Conservation (phyloP, 2,888 invertebrate genomes). For the Teleogryllus oceanicus region DNA sequence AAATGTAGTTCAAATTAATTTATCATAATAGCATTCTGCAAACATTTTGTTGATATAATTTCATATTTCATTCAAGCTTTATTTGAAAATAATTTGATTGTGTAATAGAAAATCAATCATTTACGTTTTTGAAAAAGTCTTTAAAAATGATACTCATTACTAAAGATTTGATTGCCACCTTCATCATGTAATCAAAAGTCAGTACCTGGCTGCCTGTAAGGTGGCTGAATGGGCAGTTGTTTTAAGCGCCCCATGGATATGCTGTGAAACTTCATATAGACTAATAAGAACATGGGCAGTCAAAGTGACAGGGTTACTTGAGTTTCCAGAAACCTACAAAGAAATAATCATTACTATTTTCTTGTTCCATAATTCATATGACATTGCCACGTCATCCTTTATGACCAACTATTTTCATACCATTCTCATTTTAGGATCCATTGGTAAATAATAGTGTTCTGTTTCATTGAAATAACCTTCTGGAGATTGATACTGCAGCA, state of each 20-base stretch:
- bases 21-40: no score
- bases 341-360: not conserved
- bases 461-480: constrained; percentile 42
- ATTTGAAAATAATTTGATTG: no score
- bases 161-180: not conserved
- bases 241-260: constrained; percentile 45
- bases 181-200: not conserved
- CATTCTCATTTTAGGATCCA: constrained; percentile 38
- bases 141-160: not conserved
- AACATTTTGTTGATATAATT: no score
- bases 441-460: constrained; percentile 31
- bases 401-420: not conserved
- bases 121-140: not conserved
- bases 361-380: not conserved
- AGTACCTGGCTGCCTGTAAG: constrained; percentile 41
- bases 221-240: constrained; percentile 43
- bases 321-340: not conserved
- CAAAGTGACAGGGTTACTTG: constrained; percentile 44
- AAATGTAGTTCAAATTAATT: not conserved
- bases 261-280: constrained; percentile 44
- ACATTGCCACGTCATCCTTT: not conserved
- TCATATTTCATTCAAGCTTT: no score
- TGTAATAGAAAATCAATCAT: no score
- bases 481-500: constrained; percentile 44
- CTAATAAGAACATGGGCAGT: constrained; percentile 55